Conservation (phyloP, 2,797 vertebrate species). For the Chaenodraco wilsoni region DNA sequence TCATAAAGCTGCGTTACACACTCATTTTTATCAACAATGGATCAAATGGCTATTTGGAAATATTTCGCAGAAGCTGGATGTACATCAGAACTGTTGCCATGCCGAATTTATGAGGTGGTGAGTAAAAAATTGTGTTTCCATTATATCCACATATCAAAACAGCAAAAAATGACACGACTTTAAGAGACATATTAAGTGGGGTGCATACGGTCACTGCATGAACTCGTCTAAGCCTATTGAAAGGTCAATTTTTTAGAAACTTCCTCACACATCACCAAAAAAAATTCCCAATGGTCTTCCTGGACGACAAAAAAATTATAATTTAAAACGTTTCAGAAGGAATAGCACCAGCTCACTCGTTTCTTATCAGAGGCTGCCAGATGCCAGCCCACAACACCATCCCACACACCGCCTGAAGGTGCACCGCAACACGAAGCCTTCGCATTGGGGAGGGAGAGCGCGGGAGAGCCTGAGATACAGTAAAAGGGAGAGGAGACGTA, state of each 20-base stretch:
- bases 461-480: slow-evolving; percentile 47
- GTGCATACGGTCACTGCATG: neutral
- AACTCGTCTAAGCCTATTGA: slow-evolving; percentile 30
- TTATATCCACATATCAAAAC: slow-evolving; percentile 22
- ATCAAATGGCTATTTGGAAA: neutral
- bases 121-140: neutral
- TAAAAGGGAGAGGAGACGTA: slow-evolving; percentile 55
- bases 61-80: neutral
- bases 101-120: neutral
- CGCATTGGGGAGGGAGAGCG: slow-evolving; percentile 46
- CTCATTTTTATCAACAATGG: neutral
- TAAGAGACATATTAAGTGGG: slow-evolving; percentile 1
- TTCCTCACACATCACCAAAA: slow-evolving; percentile 42
- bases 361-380: slow-evolving; percentile 85
- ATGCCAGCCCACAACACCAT: slow-evolving; percentile 79
- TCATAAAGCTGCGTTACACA: neutral
- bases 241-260: slow-evolving; percentile 34
- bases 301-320: slow-evolving; percentile 11
- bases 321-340: slow-evolving; percentile 56
- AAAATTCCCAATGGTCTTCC: slow-evolving; percentile 52
- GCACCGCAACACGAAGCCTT: slow-evolving; percentile 74
- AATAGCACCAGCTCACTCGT: slow-evolving; percentile 67
- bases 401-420: slow-evolving; percentile 82
- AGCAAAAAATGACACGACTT: slow-evolving; percentile 9
- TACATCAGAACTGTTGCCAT: neutral